Percentiles rank a stretch among this genome's conserved stretches.
These are phyloP conservation scores for Gallinago paraguaiae DNA, from an alignment of 2,113 vertebrate genomes.

Conservation along the genomic window DNA sequence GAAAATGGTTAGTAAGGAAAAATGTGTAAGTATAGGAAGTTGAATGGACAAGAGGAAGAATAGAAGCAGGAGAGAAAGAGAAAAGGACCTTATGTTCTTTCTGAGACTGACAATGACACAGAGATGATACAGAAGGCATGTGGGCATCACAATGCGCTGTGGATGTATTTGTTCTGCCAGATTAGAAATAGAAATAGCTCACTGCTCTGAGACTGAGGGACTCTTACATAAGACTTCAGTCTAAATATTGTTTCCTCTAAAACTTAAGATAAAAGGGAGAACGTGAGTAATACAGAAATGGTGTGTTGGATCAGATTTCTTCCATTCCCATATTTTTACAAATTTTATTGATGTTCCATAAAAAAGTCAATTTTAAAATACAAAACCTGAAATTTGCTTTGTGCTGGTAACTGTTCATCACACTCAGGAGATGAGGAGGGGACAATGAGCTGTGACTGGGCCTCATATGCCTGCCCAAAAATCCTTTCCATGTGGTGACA, in stretches of 20 bases:
- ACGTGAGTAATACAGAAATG: not conserved
- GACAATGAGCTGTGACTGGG: not conserved
- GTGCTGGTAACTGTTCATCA: not conserved
- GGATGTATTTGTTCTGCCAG: not conserved
- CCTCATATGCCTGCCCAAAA: not conserved
- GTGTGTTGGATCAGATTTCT: not conserved
- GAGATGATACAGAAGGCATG: not conserved
- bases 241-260: not conserved
- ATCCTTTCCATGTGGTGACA: not conserved
- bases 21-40: not conserved
- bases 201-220: not conserved
- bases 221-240: not conserved
- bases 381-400: not conserved
- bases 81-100: not conserved
- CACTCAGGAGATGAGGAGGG: not conserved
- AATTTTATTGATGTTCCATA: not conserved
- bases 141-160: not conserved
- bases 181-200: conserved; percentile 8
- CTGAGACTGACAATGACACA: not conserved
- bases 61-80: not conserved
- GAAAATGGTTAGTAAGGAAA: not conserved
- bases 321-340: not conserved
- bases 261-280: not conserved
- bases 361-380: not conserved
- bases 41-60: not conserved